These are phyloP conservation scores for Lucilia sericata DNA, from an alignment of 1,140 invertebrate genomes.

Conservation along the genomic window DNA sequence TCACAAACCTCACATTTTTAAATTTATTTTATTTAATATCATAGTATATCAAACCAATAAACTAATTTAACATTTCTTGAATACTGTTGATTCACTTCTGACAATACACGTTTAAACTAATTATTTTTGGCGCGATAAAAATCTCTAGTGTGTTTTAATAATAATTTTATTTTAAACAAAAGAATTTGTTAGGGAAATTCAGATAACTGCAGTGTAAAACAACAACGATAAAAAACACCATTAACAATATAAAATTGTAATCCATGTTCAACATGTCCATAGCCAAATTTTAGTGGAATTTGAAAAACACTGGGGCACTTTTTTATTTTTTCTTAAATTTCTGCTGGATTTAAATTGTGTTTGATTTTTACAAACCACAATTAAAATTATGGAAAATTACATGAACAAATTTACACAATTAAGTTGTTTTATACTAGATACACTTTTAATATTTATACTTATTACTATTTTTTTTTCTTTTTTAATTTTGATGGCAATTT, in stretches of 20 bases:
- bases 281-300: too few relatives aligned
- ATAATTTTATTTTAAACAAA: too few relatives aligned
- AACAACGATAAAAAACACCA: neutral
- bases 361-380: neutral
- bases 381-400: constrained; percentile 4
- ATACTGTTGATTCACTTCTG: too few relatives aligned
- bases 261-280: neutral
- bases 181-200: too few relatives aligned
- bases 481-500: neutral
- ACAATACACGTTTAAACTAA: too few relatives aligned
- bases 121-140: too few relatives aligned
- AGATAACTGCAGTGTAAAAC: neutral
- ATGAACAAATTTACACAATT: neutral
- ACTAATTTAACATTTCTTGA: too few relatives aligned
- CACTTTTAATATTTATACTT: neutral
- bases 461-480: too few relatives aligned
- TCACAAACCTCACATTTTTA: too few relatives aligned
- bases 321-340: neutral
- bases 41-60: too few relatives aligned
- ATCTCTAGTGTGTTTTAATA: too few relatives aligned
- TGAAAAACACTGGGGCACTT: neutral
- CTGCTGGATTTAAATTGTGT: neutral
- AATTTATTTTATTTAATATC: too few relatives aligned
- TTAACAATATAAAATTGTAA: neutral
- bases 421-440: neutral